Evolutionary conservation across 2,113 vertebrate genomes (phyloP), one percentile per base, ranked within the genome.

Genomic region (Rhodinocichla rosea): DNA sequence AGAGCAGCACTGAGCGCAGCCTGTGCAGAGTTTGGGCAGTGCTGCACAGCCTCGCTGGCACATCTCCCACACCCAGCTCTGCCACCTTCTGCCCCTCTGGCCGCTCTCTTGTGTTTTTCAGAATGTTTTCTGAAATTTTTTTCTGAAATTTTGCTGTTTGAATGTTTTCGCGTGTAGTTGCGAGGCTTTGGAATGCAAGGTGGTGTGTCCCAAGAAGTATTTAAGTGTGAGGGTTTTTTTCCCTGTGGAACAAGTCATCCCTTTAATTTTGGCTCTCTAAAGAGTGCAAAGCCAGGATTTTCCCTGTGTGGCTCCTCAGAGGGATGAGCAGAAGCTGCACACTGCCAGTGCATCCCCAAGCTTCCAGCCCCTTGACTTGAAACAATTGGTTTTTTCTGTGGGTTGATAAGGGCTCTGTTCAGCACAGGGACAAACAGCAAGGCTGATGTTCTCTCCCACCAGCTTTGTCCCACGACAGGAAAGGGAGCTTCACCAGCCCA

Each of bases 41-140:
- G 17, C 39, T 44, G 37, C 76, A 18, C 39, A 18, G 52, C 60
- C 56, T 65, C 6, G 4, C 33, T 35, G 63, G 12, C 6, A 1
- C 15, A 4, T 23, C 23, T 33, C 20, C 32, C 68, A 10, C 40
- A 19, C 6, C 27, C 68, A 59, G 33, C 23, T 8, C 23, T 47
- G 47, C 47, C 47, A 47, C 47, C 12, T 44, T 60, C 37, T 30
- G 26, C 21, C 22, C 35, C 13, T 44, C 64, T 7, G 19, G 15
- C 27, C 2, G 0, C 32, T 30, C 3, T 2, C 7, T 27, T 2
- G 0, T n/a, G n/a, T 7, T 80, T 44, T 49, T 33, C 59, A 63
- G 11, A 35, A n/a, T 7, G 26, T 14, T 53, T 32, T 4, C 18
- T n/a, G n/a, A n/a, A n/a, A n/a, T n/a, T n/a, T n/a, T n/a, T n/a